Base-by-base conservation (phyloP, 2,888 invertebrate species). In the Lapara coniferarum region DNA sequence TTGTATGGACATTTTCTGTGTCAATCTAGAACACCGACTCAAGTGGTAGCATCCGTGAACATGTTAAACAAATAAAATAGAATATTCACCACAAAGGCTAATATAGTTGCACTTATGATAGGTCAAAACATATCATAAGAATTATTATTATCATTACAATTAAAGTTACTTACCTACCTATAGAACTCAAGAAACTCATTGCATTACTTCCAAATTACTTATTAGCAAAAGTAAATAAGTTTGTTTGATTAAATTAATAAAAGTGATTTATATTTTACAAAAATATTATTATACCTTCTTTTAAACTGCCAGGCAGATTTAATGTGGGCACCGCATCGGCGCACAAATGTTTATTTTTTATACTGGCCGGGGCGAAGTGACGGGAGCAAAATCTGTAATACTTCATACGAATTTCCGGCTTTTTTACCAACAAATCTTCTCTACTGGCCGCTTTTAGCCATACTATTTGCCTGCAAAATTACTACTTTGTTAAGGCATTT, bases 391-490 rank as follows among this genome's bases (percentile, higher is more conserved):
- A 83, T 19, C 93, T 85, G 63, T 63, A 63, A 49, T 63, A 63
- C 25, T 19, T 63, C 63, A 78, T 69, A 37, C 78, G 81, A 69
- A 83, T 83, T 2, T 82, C 78, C 19, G 82, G 71, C 16, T 77
- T 76, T 14, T 81, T 87, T 19, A 83, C 78, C 0, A 90, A 68
- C 8, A 92, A 73, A 69, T 92, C 92, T 16, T 83, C 81, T 70
- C 91, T 81, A 6, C 86, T 83, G 4, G 86, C 88, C 0, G 86
- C 86, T 76, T 82, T 81, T 3, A 92, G 76, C 93, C 93, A 93
- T 77, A 83, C 77, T 51, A 84, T 78, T 75, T 89, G 86, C 0
- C 92, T 92, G 75, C 2, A 57, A 69, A 25, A 30, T 14, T 51
- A 51, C 19, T 10, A n/a, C 10, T 25, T 2, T 25, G 25, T 10